Evolutionary conservation across 35 echinoderm and acorn worm genomes (phyloP), one percentile per base, ranked within the genome.

Genomic region (Diadema setosum): DNA sequence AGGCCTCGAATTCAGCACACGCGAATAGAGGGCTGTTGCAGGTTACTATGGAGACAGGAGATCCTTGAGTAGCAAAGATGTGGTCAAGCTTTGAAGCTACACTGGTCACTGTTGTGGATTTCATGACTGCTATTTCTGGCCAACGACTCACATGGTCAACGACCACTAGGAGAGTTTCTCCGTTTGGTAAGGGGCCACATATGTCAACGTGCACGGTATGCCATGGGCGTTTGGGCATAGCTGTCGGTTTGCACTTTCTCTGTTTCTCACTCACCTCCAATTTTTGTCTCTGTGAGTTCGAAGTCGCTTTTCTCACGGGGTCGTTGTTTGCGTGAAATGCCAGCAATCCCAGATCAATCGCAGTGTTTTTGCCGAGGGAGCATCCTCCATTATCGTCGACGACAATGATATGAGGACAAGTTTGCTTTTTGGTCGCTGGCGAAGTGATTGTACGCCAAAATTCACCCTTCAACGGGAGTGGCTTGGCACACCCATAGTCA

Each of bases 11-110:
- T 48, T 91, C 89, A n/a, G n/a, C 65, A 29, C 63, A 44, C 23
- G 81, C 81, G 56, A 91, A 95, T 46, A 83, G 93, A 21, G 93
- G 93, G 12, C 89, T 85, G 63, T 95, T 96, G 59, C 92, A 89
- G 21, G 63, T 48, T 44, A 80, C 76, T 20, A 95, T 46, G 9
- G 78, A 29, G 34, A 40, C 29, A 16, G 93, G 93, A 39, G 83
- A 75, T 30, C 93, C 93, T 50, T 86, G 86, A 8, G n/a, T 56
- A 18, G 93, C 42, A 88, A 85, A 96, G 31, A 91, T 73, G 9
- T 42, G 57, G 45, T 95, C 89, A 30, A 95, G 81, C 44, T 85
- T 95, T 5, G 89, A 58, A 34, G 91, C 87, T 17, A 85, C 57
- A 23, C 75, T 78, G 30, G 83, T 87, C 7, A 89, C 84, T 21